These are phyloP conservation scores for Torymus auratus DNA, from an alignment of 2,888 invertebrate species.

Conservation along the genomic window DNA sequence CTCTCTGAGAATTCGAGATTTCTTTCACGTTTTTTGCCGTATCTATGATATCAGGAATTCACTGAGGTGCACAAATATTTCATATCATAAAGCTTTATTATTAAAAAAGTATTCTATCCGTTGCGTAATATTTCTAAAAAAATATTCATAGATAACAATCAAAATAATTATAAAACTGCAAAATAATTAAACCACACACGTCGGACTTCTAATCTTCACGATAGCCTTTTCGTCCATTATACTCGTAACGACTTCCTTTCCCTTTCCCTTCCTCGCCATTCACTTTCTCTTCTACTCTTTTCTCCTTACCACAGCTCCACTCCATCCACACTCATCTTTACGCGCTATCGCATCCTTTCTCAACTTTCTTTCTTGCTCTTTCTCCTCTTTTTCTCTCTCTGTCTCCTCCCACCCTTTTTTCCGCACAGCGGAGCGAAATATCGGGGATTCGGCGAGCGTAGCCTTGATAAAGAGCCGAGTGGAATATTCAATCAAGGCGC, in stretches of 20 bases:
- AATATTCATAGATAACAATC: too few relatives aligned
- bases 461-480: conserved; percentile 71
- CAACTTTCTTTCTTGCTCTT: neutral
- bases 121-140: too few relatives aligned
- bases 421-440: conserved; percentile 55
- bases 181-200: too few relatives aligned
- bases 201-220: too few relatives aligned
- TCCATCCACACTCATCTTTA: conserved; percentile 2
- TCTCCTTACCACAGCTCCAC: neutral
- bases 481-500: conserved; percentile 73
- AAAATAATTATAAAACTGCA: too few relatives aligned
- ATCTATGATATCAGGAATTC: too few relatives aligned
- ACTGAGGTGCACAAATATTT: too few relatives aligned
- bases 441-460: conserved; percentile 71
- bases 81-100: too few relatives aligned
- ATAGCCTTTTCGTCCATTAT: neutral
- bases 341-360: conserved; percentile 17
- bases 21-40: too few relatives aligned
- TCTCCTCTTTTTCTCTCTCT: neutral
- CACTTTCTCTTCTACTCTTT: neutral
- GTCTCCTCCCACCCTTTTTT: neutral
- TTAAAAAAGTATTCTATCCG: too few relatives aligned
- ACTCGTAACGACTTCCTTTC: conserved; percentile 9
- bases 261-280: neutral
- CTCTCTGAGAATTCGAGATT: too few relatives aligned